phyloP scores from a whole-genome alignment of 1,140 invertebrate genomes.

The Lasioglossum baleicum region DNA sequence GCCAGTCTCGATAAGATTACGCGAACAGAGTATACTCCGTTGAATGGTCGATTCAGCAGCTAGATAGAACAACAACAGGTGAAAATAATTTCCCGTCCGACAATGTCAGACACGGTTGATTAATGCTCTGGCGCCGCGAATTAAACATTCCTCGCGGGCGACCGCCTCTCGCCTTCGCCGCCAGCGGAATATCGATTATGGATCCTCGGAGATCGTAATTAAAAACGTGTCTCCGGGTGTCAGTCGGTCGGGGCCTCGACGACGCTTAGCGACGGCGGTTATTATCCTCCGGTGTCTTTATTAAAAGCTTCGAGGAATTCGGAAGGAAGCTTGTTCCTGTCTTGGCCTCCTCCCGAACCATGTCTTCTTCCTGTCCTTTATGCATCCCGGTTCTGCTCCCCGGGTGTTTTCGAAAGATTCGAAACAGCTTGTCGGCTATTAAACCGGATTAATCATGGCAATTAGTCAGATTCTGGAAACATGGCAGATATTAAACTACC shows the following conservation, averaged over 20 bases:
- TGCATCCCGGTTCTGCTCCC: neutral
- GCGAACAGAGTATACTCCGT: neutral
- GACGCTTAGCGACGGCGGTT: constrained; percentile 13
- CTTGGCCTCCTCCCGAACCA: neutral
- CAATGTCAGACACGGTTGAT: constrained; percentile 2
- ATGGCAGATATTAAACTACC: neutral
- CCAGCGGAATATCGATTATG: constrained; percentile 23
- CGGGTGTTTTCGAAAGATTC: neutral
- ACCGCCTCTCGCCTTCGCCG: neutral
- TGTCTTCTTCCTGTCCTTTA: neutral
- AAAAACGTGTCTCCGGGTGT: constrained; percentile 40
- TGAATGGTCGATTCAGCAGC: neutral
- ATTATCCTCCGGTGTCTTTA: constrained; percentile 18
- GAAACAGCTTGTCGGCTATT: too few relatives aligned
- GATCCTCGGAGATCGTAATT: constrained; percentile 40
- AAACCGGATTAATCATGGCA: neutral
- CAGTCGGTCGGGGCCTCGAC: neutral
- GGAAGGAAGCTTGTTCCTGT: neutral
- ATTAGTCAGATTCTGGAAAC: neutral
- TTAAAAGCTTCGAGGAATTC: neutral
- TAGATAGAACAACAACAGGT: constrained; percentile 9
- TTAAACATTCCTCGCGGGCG: constrained; percentile 29
- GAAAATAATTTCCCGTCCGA: constrained; percentile 29
- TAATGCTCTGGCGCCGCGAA: constrained; percentile 33
- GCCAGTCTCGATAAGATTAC: constrained; percentile 29